Evolutionary conservation across 1,140 invertebrate genomes (phyloP), one percentile per base, ranked within the genome.

Genomic region (Brachionus koreanus): DNA sequence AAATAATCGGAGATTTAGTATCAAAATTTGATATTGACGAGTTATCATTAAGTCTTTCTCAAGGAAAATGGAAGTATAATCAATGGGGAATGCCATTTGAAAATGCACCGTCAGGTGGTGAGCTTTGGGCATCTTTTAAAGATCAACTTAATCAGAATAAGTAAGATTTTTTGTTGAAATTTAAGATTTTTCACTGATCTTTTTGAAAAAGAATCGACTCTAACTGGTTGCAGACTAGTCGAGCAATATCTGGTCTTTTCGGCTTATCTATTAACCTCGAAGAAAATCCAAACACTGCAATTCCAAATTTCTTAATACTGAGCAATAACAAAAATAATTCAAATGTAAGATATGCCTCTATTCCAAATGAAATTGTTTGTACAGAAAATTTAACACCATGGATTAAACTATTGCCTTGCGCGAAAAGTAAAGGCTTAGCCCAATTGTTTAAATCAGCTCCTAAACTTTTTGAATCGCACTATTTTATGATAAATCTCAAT

Each of bases 311-410:
- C 16, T 57, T 33, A 37, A 39, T 57, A 39, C 4, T 61, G 4
- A 19, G 6, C 12, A 16, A 79, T 23, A 61, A 16, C 5, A 65
- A 33, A 37, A 23, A 77, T 7, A 49, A 10, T 9, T 23, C 57
- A n/a, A 67, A 84, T 13, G 81, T 94, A 49, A 90, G 94, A 84
- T 98, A 98, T 90, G 92, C 95, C 1, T 92, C 93, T 49, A 87
- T 99, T 81, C 95, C 97, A 0, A 90, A 93, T 83, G 97, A 99
- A 91, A 94, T 96, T 85, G 94, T 98, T 9, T 99, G 97, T 86
- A 98, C 97, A 33, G 79, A 98, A 90, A 99, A 99, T 90, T 90
- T 99, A 84, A 98, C 97, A 37, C 97, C 97, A 3, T 98, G 96
- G 93, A 97, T 96, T 86, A 98, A 98, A 88, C 89, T 98, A 1